A percentile compares a stretch with the other conserved stretches of the same genome.
These are phyloP conservation scores for Empidonax alnorum DNA, from an alignment of 2,113 vertebrate genomes.

Conservation along the genomic window DNA sequence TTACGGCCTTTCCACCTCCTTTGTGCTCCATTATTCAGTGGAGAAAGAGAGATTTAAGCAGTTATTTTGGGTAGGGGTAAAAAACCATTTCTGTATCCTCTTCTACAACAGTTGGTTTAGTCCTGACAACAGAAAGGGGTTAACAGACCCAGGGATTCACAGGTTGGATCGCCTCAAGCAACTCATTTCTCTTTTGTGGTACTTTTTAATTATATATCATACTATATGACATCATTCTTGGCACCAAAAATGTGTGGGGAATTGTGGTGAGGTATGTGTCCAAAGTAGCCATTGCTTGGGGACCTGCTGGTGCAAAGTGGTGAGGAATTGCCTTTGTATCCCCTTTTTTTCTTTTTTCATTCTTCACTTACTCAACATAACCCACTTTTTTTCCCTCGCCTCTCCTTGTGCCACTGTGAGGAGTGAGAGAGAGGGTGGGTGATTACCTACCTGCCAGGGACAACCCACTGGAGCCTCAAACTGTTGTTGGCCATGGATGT, in stretches of 20 bases:
- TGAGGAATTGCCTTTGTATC: neutral
- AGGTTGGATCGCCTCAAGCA: neutral
- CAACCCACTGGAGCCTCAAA: neutral
- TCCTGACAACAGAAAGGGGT: neutral
- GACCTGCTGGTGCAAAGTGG: neutral
- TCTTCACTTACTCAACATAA: neutral
- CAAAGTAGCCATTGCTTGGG: neutral
- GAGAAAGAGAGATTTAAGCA: neutral
- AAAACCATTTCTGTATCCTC: neutral
- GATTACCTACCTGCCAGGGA: neutral
- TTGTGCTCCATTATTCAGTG: neutral
- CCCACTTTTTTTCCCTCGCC: rapidly evolving
- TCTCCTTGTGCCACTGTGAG: neutral
- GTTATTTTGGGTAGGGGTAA: neutral
- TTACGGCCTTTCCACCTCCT: neutral
- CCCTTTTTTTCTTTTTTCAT: neutral
- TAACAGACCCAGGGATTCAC: neutral
- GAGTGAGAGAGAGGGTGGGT: neutral
- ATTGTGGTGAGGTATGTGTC: neutral
- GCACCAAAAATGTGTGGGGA: rapidly evolving
- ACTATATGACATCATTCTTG: neutral
- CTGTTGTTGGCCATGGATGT: rapidly evolving
- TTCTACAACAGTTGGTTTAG: neutral
- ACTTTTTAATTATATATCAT: neutral
- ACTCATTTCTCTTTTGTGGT: neutral